These are phyloP conservation scores for Aurelia aurita complex sp. Pacific DNA, from an alignment of 30 jellyfish, hydroid and myxozoan species.

Conservation along the genomic window DNA sequence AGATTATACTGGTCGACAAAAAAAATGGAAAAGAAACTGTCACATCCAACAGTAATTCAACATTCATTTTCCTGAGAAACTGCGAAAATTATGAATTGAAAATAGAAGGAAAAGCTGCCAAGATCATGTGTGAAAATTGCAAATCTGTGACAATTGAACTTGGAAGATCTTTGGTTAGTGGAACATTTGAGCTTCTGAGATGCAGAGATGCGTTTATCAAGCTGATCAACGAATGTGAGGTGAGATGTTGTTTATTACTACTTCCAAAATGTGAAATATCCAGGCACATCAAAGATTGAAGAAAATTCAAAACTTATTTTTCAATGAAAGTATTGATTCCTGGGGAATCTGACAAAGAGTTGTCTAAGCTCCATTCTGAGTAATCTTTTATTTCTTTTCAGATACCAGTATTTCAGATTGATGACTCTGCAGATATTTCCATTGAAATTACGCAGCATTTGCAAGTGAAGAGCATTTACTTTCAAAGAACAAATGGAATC, in stretches of 20 bases:
- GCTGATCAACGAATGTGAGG: conserved; percentile 69
- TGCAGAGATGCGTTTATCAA: conserved; percentile 34
- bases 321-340: too few relatives aligned
- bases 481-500: conserved; percentile 52
- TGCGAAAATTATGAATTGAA: conserved; percentile 65
- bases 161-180: conserved; percentile 71
- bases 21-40: conserved; percentile 55
- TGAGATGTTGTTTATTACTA: not conserved
- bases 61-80: conserved; percentile 72
- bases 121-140: conserved; percentile 72
- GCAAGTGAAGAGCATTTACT: conserved; percentile 70
- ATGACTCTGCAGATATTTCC: conserved; percentile 57
- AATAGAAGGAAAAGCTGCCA: conserved; percentile 89
- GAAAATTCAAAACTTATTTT: too few relatives aligned
- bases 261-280: too few relatives aligned
- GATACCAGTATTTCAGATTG: conserved; percentile 84
- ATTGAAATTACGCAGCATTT: conserved; percentile 35
- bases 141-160: conserved; percentile 25
- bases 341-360: too few relatives aligned
- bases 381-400: conserved; percentile 14
- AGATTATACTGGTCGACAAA: conserved; percentile 42
- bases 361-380: too few relatives aligned
- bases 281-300: too few relatives aligned
- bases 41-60: conserved; percentile 60
- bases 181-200: conserved; percentile 72